A percentile compares a stretch with the other conserved stretches of the same genome.
phyloP scores from a whole-genome alignment of 2,113 vertebrate species.

The Octodon degus region DNA sequence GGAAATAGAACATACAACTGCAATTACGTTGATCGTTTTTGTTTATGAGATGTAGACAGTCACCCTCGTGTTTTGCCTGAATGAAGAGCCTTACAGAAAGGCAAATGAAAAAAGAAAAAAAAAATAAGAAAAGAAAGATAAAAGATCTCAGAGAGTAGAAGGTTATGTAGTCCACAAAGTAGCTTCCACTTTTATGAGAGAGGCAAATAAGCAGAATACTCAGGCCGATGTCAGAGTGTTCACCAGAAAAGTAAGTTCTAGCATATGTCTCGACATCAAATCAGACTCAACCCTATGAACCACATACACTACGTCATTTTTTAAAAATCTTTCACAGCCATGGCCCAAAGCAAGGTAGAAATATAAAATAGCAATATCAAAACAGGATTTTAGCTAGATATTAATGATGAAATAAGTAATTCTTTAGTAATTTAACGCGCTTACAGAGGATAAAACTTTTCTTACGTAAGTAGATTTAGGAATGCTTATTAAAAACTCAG shows the following conservation, averaged over 20 bases:
- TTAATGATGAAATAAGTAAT: background rate
- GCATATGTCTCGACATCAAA: slow-evolving; percentile 36
- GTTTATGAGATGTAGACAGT: slow-evolving; percentile 34
- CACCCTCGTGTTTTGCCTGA: slow-evolving; percentile 26
- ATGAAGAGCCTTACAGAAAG: slow-evolving; percentile 30
- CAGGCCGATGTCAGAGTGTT: slow-evolving; percentile 15
- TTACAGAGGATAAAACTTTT: background rate
- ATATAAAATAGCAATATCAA: slow-evolving; percentile 48
- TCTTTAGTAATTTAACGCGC: background rate
- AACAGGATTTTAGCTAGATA: background rate
- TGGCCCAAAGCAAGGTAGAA: background rate
- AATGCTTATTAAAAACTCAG: slow-evolving; percentile 29
- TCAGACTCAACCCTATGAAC: slow-evolving; percentile 16
- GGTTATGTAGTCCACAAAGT: background rate
- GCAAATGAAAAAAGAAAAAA: background rate
- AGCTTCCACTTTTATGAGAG: slow-evolving; percentile 29
- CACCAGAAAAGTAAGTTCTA: slow-evolving; percentile 61
- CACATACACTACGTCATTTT: background rate
- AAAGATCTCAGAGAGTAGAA: background rate
- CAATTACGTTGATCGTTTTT: background rate
- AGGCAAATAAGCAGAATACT: background rate
- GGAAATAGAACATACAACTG: background rate
- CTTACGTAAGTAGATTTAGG: background rate
- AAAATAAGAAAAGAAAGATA: background rate
- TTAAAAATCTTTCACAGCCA: background rate